phyloP scores from a whole-genome alignment of 2,797 vertebrate species.

The Gadopsis marmoratus region DNA sequence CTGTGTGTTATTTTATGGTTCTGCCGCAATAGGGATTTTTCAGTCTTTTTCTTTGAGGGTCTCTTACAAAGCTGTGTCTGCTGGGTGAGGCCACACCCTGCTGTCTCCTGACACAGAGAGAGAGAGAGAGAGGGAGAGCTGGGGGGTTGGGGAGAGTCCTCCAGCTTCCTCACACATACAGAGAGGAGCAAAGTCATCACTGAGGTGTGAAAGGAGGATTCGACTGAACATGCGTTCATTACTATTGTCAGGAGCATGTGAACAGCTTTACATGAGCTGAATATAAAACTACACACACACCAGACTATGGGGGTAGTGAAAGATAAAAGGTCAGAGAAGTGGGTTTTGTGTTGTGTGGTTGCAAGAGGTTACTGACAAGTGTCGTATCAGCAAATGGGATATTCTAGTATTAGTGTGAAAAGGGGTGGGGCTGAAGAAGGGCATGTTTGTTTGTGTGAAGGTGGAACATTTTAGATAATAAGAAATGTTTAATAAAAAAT shows the following conservation, averaged over 20 bases:
- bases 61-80: conserved; percentile 43
- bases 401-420: neutral
- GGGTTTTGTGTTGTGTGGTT: neutral
- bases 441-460: neutral
- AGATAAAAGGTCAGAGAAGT: neutral
- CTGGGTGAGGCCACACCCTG: conserved; percentile 76
- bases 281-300: neutral
- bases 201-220: conserved; percentile 64
- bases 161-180: conserved; percentile 21
- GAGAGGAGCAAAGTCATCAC: conserved; percentile 43
- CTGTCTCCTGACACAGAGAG: conserved; percentile 54
- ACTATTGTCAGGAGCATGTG: neutral
- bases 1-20: neutral
- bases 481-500: neutral
- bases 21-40: neutral
- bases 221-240: conserved; percentile 40
- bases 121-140: neutral
- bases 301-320: neutral
- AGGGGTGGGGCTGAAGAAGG: neutral
- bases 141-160: conserved; percentile 34
- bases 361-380: neutral
- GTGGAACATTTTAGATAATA: neutral
- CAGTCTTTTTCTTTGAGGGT: conserved; percentile 14
- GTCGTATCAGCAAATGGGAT: neutral
- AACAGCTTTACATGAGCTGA: conserved; percentile 21